A percentile compares a stretch with the other conserved stretches of the same genome.
Evolutionary conservation across 1,140 invertebrate species (phyloP).

Genomic region (Psilanteris sp.): DNA sequence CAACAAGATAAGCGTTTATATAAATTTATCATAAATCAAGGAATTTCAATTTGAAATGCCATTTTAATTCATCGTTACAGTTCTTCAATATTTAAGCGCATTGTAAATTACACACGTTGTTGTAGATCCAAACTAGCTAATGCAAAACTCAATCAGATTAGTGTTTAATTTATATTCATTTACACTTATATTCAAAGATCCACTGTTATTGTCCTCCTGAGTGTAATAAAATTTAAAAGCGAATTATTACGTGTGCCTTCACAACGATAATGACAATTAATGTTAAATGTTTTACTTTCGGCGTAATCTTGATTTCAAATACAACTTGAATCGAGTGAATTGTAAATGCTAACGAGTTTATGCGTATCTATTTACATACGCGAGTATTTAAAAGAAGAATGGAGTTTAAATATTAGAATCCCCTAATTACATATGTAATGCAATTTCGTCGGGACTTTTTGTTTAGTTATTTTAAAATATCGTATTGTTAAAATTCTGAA

Average conservation of each 20-base stretch:
- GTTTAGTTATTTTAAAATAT: too few relatives aligned
- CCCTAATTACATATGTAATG: too few relatives aligned
- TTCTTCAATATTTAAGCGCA: slow-evolving; percentile 5
- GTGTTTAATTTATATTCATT: slow-evolving; percentile 8
- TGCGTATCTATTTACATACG: too few relatives aligned
- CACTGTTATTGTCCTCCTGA: slow-evolving; percentile 2
- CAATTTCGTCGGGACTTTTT: too few relatives aligned
- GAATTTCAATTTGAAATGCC: slow-evolving; percentile 6
- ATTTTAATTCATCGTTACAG: not conserved
- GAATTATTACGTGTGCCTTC: slow-evolving; percentile 1
- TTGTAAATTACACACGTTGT: not conserved
- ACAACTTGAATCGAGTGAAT: too few relatives aligned
- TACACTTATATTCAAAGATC: slow-evolving; percentile 3
- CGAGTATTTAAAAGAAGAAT: too few relatives aligned
- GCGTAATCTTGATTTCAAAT: not conserved
- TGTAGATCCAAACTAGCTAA: slow-evolving; percentile 5
- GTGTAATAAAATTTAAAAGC: slow-evolving; percentile 5
- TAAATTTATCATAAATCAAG: slow-evolving; percentile 44
- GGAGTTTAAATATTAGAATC: too few relatives aligned
- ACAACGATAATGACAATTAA: slow-evolving; percentile 2
- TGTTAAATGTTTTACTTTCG: slow-evolving; percentile 5
- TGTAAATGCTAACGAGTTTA: too few relatives aligned
- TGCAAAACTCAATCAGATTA: slow-evolving; percentile 2
- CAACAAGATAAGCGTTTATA: slow-evolving; percentile 39
- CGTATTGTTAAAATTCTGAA: too few relatives aligned